Evolutionary conservation across 2,888 invertebrate species (phyloP).

Genomic region (Argynnis bischoffii): DNA sequence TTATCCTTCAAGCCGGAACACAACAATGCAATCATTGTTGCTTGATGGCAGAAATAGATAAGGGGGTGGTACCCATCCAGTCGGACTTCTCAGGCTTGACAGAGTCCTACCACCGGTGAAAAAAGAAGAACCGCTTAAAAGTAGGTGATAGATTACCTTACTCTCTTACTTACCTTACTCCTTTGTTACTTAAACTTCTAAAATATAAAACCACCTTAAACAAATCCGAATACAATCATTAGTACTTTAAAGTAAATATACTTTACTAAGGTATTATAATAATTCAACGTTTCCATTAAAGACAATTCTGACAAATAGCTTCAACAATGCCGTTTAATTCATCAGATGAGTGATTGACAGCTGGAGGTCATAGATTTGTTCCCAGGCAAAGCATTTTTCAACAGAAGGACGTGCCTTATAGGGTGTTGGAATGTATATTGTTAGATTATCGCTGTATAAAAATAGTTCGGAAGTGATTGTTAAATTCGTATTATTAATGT

Average conservation of each 20-base stretch:
- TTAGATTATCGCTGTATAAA: constrained; percentile 11
- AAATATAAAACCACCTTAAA: not conserved
- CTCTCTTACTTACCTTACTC: too few relatives aligned
- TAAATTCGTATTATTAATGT: not conserved
- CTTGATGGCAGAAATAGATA: too few relatives aligned
- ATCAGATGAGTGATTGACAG: constrained; percentile 40
- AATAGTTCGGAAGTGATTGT: not conserved
- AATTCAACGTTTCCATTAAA: constrained; percentile 9
- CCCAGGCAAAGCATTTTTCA: constrained; percentile 39
- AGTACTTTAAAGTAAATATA: not conserved
- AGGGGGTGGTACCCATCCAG: too few relatives aligned
- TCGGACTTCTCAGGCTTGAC: too few relatives aligned
- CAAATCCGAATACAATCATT: not conserved
- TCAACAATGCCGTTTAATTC: constrained; percentile 22
- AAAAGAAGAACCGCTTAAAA: too few relatives aligned
- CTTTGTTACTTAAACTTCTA: too few relatives aligned
- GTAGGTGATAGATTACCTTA: too few relatives aligned
- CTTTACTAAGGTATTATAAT: constrained; percentile 8
- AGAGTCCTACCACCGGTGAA: too few relatives aligned
- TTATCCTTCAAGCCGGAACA: too few relatives aligned
- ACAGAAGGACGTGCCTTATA: constrained; percentile 37
- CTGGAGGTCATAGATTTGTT: constrained; percentile 42
- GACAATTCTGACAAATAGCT: constrained; percentile 25
- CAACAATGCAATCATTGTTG: too few relatives aligned
- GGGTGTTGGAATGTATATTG: constrained; percentile 28